Conservation (phyloP, 2,797 vertebrate species). For the Cirrhinus molitorella region DNA sequence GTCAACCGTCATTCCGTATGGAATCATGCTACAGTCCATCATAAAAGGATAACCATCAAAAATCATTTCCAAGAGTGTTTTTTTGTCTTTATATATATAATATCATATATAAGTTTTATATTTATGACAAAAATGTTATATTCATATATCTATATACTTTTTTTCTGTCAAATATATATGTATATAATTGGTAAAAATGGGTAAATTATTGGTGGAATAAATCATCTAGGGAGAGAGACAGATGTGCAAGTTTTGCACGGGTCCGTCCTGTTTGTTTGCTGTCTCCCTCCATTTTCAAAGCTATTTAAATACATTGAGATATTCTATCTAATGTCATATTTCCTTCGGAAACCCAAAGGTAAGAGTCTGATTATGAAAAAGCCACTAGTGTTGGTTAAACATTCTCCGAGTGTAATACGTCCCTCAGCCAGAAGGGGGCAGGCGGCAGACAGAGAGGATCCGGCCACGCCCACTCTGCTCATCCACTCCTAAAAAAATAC, state of each 20-base stretch:
- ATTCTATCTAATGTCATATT: slow-evolving; percentile 79
- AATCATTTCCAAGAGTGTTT: slow-evolving; percentile 66
- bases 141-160: slow-evolving; percentile 71
- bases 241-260: slow-evolving; percentile 71
- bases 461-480: slow-evolving; percentile 61
- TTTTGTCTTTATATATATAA: slow-evolving; percentile 72
- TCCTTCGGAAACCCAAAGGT: slow-evolving; percentile 80
- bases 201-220: slow-evolving; percentile 81
- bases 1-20: slow-evolving; percentile 71
- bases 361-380: slow-evolving; percentile 83
- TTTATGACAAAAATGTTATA: slow-evolving; percentile 71
- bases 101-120: slow-evolving; percentile 71
- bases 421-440: slow-evolving; percentile 78
- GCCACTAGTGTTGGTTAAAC: slow-evolving; percentile 89
- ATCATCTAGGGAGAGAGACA: slow-evolving; percentile 80
- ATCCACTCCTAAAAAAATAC: slow-evolving; percentile 77
- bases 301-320: slow-evolving; percentile 81
- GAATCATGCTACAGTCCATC: slow-evolving; percentile 80
- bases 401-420: slow-evolving; percentile 84
- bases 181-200: slow-evolving; percentile 84
- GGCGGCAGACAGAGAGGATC: slow-evolving; percentile 70
- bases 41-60: slow-evolving; percentile 76
- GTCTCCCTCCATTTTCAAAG: slow-evolving; percentile 72
- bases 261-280: slow-evolving; percentile 73
- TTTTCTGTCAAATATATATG: slow-evolving; percentile 74